A percentile compares a stretch with the other conserved stretches of the same genome.
Evolutionary conservation across 1,140 invertebrate species (phyloP).

Genomic region (Scaptomyza graminum): DNA sequence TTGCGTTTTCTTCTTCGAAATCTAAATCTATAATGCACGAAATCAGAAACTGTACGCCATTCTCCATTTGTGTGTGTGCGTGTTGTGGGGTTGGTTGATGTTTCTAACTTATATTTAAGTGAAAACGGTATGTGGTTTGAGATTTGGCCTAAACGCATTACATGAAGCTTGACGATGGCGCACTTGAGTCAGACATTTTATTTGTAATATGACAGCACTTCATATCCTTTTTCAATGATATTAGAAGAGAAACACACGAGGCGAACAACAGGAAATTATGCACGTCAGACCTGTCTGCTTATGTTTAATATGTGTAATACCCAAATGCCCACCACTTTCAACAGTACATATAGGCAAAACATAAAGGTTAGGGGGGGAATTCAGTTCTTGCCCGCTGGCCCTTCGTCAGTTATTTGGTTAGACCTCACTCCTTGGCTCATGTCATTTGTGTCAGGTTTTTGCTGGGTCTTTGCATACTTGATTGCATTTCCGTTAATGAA

Average conservation of each 20-base stretch:
- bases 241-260: constrained; percentile 24
- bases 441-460: constrained; percentile 36
- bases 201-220: constrained; percentile 75
- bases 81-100: constrained; percentile 2
- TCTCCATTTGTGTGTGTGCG: no score
- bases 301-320: constrained; percentile 51
- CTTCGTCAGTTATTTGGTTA: constrained; percentile 42
- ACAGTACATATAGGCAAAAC: no score
- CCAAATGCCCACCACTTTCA: background rate
- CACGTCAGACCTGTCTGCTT: constrained; percentile 73
- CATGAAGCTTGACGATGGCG: constrained; percentile 33
- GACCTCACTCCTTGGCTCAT: background rate
- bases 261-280: constrained; percentile 72
- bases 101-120: constrained; percentile 5
- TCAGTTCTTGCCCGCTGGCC: constrained; percentile 25
- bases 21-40: constrained; percentile 68
- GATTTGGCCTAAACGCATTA: constrained; percentile 67
- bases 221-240: constrained; percentile 71
- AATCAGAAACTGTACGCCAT: constrained; percentile 63
- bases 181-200: constrained; percentile 68
- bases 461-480: constrained; percentile 56
- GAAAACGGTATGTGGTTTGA: constrained; percentile 28
- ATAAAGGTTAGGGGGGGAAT: background rate
- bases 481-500: constrained; percentile 62
- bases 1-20: constrained; percentile 50